phyloP scores from a whole-genome alignment of 2,113 vertebrate species.

The Brienomyrus brachyistius region DNA sequence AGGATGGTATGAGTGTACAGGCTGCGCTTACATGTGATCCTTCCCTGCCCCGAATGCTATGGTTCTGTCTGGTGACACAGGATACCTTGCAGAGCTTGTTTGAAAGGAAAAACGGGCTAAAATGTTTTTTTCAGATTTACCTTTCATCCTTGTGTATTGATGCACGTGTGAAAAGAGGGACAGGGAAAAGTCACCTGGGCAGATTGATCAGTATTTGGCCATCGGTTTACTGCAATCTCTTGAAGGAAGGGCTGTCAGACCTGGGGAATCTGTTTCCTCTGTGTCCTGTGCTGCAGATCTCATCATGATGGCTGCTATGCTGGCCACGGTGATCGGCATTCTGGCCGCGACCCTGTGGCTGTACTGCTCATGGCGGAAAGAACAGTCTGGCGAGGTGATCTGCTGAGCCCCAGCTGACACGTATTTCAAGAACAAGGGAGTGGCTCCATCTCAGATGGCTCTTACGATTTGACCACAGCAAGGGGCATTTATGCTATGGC shows the following conservation, averaged over 20 bases:
- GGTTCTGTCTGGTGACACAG: background rate
- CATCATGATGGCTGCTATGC: background rate
- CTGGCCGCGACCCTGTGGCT: background rate
- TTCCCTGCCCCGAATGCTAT: background rate
- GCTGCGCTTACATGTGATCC: background rate
- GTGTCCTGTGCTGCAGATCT: background rate
- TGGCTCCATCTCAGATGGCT: background rate
- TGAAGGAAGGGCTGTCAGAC: background rate
- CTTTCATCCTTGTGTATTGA: background rate
- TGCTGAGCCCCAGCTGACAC: background rate
- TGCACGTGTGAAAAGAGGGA: background rate
- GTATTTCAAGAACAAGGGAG: background rate
- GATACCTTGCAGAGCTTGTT: background rate
- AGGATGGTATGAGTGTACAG: background rate
- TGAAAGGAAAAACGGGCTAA: background rate
- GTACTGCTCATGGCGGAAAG: background rate
- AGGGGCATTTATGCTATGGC: background rate
- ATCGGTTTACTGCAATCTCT: background rate
- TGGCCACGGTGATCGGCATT: background rate
- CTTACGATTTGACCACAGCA: background rate
- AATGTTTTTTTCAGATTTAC: background rate
- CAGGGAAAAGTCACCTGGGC: background rate
- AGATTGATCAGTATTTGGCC: background rate
- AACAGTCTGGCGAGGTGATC: background rate
- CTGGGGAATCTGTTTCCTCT: background rate